Evolutionary conservation across 2,797 vertebrate genomes (phyloP).

Genomic region (Sebastes reedi): DNA sequence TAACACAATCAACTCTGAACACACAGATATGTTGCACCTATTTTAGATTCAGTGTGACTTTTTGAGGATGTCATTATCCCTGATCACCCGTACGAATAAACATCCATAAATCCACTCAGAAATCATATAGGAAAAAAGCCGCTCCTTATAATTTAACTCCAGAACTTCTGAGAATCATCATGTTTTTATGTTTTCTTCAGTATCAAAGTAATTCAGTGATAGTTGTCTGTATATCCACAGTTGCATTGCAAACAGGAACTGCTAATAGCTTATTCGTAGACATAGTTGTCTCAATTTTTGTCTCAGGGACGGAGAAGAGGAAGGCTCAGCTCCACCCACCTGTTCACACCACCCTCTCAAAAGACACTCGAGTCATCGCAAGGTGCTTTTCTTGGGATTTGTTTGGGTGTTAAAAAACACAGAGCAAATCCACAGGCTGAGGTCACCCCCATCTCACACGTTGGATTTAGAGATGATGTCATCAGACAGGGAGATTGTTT

Average conservation of each 20-base stretch:
- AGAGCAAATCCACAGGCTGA: slow-evolving; percentile 67
- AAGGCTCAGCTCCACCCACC: slow-evolving; percentile 44
- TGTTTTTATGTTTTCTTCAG: neutral
- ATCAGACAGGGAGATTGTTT: slow-evolving; percentile 76
- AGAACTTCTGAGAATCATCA: neutral
- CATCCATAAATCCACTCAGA: neutral
- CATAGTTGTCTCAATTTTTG: too few species aligned
- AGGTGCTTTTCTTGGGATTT: slow-evolving; percentile 68
- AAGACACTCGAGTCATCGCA: slow-evolving; percentile 50
- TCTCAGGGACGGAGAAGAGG: neutral
- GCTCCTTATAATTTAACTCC: neutral
- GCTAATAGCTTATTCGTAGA: neutral
- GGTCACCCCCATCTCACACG: slow-evolving; percentile 63
- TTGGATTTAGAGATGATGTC: slow-evolving; percentile 75
- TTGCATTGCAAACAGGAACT: neutral
- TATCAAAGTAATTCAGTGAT: neutral
- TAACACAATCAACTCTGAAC: neutral
- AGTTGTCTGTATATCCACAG: neutral
- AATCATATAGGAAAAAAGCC: neutral
- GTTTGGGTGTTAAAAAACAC: slow-evolving; percentile 66
- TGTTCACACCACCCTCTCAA: slow-evolving; percentile 43
- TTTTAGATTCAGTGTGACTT: neutral
- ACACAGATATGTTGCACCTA: neutral
- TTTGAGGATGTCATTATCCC: neutral
- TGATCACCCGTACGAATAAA: neutral